These are phyloP conservation scores for Campaea margaritaria DNA, from an alignment of 2,888 invertebrate genomes.

Conservation along the genomic window DNA sequence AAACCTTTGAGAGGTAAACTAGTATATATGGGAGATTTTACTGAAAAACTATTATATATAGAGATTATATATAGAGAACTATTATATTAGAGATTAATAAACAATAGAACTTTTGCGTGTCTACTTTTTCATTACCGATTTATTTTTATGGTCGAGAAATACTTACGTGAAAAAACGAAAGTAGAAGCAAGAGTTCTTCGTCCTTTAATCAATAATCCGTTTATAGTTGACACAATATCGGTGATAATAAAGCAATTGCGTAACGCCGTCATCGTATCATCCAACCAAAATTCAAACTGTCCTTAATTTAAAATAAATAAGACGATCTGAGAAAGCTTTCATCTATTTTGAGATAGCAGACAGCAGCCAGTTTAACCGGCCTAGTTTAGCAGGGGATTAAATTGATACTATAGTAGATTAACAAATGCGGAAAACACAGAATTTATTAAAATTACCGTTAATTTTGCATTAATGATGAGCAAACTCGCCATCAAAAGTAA, in stretches of 20 bases:
- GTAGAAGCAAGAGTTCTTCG: no score
- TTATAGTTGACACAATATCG: background rate
- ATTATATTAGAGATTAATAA: no score
- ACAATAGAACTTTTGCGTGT: no score
- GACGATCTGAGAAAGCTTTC: constrained; percentile 53
- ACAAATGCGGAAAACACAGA: constrained; percentile 45
- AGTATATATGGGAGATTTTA: no score
- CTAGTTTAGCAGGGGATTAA: constrained; percentile 55
- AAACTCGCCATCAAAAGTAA: constrained; percentile 10
- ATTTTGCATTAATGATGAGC: constrained; percentile 42
- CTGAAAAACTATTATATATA: no score
- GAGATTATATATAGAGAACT: no score
- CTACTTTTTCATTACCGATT: no score
- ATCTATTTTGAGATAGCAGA: constrained; percentile 53
- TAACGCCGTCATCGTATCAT: constrained; percentile 26
- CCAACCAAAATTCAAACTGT: constrained; percentile 36
- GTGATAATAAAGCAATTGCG: constrained; percentile 12
- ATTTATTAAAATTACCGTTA: constrained; percentile 45
- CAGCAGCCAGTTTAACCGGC: constrained; percentile 51
- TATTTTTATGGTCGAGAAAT: no score
- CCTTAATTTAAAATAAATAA: constrained; percentile 56
- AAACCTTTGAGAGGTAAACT: no score
- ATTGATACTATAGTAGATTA: constrained; percentile 51
- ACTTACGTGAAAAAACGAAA: no score
- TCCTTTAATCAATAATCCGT: no score